phyloP scores from a whole-genome alignment of 64 coral and sea anemone species.

The Anthopleura sola region DNA sequence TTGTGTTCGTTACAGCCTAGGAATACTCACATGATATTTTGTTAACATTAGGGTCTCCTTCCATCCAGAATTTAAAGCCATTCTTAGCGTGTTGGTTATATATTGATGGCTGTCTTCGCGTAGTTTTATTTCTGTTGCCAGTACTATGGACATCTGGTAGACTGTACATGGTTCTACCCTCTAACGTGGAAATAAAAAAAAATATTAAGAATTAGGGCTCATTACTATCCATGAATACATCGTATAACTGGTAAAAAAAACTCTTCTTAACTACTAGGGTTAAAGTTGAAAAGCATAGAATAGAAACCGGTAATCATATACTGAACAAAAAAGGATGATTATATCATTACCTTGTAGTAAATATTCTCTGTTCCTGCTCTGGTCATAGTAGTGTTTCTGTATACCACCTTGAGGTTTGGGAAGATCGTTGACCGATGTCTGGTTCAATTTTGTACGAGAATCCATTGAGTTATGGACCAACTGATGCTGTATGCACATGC shows the following conservation, averaged over 20 bases:
- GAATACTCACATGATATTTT: conserved; percentile 30
- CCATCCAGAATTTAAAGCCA: conserved; percentile 64
- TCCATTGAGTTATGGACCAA: background rate
- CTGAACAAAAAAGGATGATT: too few relatives aligned
- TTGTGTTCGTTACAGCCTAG: too few relatives aligned
- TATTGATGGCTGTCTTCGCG: conserved; percentile 28
- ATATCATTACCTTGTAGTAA: conserved; percentile 29
- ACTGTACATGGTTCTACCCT: conserved; percentile 34
- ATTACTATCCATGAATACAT: background rate
- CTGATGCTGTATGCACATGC: conserved; percentile 24
- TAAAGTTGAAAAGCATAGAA: too few relatives aligned
- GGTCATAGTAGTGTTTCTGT: conserved; percentile 44
- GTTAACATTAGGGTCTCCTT: conserved; percentile 44
- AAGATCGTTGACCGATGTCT: conserved; percentile 1
- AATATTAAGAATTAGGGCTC: background rate
- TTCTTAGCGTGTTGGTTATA: conserved; percentile 66
- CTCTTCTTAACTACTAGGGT: too few relatives aligned
- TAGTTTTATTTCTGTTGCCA: background rate
- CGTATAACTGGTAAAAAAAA: too few relatives aligned
- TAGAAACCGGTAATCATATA: too few relatives aligned
- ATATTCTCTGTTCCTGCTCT: conserved; percentile 20
- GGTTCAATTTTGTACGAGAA: background rate
- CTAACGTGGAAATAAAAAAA: background rate
- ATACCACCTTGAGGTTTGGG: conserved; percentile 28
- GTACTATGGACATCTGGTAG: background rate